These are phyloP conservation scores for Serripes groenlandicus DNA, from an alignment of 2,888 invertebrate species.

Conservation along the genomic window DNA sequence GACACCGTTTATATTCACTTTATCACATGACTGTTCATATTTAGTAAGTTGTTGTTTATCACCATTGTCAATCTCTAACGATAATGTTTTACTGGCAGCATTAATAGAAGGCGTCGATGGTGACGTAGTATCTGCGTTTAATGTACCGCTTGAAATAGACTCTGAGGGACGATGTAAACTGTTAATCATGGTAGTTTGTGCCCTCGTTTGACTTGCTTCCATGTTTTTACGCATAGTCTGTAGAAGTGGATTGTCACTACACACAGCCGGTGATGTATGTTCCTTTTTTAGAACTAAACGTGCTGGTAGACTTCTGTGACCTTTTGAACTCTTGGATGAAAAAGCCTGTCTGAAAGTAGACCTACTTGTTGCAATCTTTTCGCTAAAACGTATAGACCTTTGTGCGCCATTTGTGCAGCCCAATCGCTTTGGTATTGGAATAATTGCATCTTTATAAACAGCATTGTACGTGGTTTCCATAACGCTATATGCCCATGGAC, in stretches of 20 bases:
- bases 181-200: background rate
- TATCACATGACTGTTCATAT: background rate
- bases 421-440: conserved; percentile 34
- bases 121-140: background rate
- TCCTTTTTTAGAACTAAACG: background rate
- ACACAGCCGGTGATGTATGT: background rate
- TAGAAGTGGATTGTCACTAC: background rate
- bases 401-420: background rate
- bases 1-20: background rate
- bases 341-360: background rate
- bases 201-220: background rate
- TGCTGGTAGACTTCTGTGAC: background rate
- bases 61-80: background rate
- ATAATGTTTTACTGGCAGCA: background rate
- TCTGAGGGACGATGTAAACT: too few relatives aligned
- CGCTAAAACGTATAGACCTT: background rate
- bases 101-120: background rate
- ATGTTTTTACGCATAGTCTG: background rate
- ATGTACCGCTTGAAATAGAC: background rate
- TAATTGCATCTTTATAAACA: conserved; percentile 65
- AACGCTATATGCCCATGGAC: conserved; percentile 75
- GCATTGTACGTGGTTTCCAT: conserved; percentile 72
- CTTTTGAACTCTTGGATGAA: background rate
- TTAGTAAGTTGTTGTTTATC: background rate
- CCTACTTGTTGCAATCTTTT: background rate